Evolutionary conservation across 2,888 invertebrate genomes (phyloP), one percentile per base, ranked within the genome.

Genomic region (Argyresthia albistria): DNA sequence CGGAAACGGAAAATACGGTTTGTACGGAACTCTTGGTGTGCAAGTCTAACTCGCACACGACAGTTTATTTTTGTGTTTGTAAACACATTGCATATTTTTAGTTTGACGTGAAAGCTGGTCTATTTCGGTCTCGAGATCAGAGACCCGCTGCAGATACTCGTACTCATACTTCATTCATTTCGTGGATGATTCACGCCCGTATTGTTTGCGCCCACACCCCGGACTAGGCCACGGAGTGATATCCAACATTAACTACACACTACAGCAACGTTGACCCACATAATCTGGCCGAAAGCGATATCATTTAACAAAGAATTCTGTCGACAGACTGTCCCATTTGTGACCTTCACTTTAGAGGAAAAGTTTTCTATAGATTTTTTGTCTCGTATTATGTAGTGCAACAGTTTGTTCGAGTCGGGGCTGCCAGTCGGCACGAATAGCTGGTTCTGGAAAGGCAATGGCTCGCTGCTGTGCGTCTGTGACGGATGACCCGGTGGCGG

Each of bases 121-220:
- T 81, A 80, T 80, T 80, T 80, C 66, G 58, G 66, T 69, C 70
- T 68, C 57, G 73, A 69, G 78, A 76, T 67, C 80, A 73, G 66
- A 73, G 76, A 79, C 76, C 76, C 66, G 73, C 63, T 71, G 69
- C 14, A 15, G 16, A 1, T 15, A 71, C 70, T 72, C 67, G 25
- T 25, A 69, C 67, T 75, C 67, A 66, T 56, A 59, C 64, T 74
- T 75, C 70, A 76, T 74, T 76, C 75, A 75, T 71, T 69, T 67
- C 66, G 2, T 69, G 66, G 62, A 73, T 80, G 80, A 80, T 76
- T 81, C 81, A 80, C 25, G 16, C 52, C 64, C 59, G 66, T 63
- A 76, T 80, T 80, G 76, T 80, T 71, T 65, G 62, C 70, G 66
- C 77, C 76, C 67, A 73, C 73, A 65, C 70, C 67, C 65, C 43